phyloP scores from a whole-genome alignment of 2,888 invertebrate genomes.

The Drosophila prostipennis region DNA sequence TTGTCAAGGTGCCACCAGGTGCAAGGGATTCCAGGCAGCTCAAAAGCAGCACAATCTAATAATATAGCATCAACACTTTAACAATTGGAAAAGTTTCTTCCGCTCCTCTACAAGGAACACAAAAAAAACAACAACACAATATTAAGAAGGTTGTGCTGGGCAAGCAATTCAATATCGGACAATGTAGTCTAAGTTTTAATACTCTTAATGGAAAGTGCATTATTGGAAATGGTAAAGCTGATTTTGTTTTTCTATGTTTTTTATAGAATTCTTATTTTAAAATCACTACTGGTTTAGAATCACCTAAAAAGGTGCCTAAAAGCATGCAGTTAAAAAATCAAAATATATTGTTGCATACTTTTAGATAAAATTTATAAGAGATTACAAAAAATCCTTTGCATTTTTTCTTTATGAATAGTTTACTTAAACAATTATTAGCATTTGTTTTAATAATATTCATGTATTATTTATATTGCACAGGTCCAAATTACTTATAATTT shows the following conservation, averaged over 20 bases:
- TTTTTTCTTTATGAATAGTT: too few relatives aligned
- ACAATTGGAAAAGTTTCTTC: slow-evolving; percentile 57
- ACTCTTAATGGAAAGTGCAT: slow-evolving; percentile 3
- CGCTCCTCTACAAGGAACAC: not conserved
- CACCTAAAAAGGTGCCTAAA: not conserved
- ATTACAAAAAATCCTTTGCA: too few relatives aligned
- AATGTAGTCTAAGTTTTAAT: slow-evolving; percentile 15
- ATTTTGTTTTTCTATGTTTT: too few relatives aligned
- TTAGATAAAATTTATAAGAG: too few relatives aligned
- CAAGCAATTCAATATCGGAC: slow-evolving; percentile 11
- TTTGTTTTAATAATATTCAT: too few relatives aligned
- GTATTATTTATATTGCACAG: too few relatives aligned
- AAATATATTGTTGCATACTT: not conserved
- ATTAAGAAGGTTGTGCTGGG: not conserved
- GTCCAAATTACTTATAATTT: too few relatives aligned
- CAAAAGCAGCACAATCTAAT: slow-evolving; percentile 47
- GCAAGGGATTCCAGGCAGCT: slow-evolving; percentile 13
- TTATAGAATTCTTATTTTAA: too few relatives aligned
- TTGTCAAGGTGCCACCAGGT: slow-evolving; percentile 47
- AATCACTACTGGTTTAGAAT: too few relatives aligned
- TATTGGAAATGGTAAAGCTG: not conserved
- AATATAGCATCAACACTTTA: slow-evolving; percentile 48
- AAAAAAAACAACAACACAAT: not conserved
- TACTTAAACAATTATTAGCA: too few relatives aligned
- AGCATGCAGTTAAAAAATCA: not conserved